These are phyloP conservation scores for Archilochus colubris DNA, from an alignment of 2,113 vertebrate genomes.

Conservation along the genomic window DNA sequence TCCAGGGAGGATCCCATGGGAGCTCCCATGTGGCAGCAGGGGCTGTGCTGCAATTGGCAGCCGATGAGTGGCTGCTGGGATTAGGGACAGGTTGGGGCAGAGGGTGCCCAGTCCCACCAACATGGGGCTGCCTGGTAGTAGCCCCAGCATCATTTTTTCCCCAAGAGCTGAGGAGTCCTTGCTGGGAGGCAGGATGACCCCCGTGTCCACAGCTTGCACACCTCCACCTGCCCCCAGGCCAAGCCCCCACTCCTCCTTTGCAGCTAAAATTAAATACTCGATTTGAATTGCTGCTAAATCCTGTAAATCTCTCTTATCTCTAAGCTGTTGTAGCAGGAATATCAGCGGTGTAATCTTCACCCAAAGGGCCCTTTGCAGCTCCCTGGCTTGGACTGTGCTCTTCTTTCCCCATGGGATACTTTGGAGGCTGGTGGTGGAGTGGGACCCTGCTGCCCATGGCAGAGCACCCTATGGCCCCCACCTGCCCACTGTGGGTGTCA, in stretches of 20 bases:
- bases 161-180: neutral
- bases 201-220: neutral
- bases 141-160: neutral
- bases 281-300: slow-evolving; percentile 60
- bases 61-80: rapidly evolving
- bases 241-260: neutral
- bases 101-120: neutral
- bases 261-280: slow-evolving; percentile 57
- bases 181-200: rapidly evolving
- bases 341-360: neutral
- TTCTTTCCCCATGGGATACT: neutral
- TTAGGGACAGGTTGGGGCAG: neutral
- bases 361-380: neutral
- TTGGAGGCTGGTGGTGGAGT: neutral
- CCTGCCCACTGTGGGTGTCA: neutral
- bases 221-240: neutral
- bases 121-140: neutral
- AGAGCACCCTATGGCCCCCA: neutral
- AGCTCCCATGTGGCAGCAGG: neutral
- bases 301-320: slow-evolving; percentile 60
- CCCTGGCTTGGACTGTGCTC: rapidly evolving
- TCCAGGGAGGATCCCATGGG: rapidly evolving
- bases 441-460: rapidly evolving
- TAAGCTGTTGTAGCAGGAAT: slow-evolving; percentile 42
- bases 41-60: neutral